Evolutionary conservation across 2,113 vertebrate genomes (phyloP).

Genomic region (Siniperca knerii): DNA sequence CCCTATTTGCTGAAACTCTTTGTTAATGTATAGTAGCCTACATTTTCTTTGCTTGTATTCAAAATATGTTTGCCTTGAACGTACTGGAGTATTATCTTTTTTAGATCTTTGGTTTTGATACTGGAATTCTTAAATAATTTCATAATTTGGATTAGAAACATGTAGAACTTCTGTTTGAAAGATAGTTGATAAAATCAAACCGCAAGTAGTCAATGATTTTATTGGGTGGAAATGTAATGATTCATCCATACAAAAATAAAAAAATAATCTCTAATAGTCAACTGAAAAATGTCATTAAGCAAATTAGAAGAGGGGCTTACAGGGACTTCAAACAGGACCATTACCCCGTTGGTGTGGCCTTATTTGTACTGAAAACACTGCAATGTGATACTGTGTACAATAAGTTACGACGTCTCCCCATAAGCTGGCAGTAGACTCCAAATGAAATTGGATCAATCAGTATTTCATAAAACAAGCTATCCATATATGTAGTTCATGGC

Average conservation of each 20-base stretch:
- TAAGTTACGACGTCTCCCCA: neutral
- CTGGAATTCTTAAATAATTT: neutral
- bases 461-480: slow-evolving; percentile 6
- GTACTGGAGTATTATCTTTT: neutral
- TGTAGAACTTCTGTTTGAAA: neutral
- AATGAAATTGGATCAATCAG: neutral
- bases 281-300: neutral
- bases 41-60: neutral
- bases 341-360: neutral
- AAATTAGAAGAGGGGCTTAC: neutral
- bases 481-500: neutral
- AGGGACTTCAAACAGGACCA: neutral
- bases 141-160: neutral
- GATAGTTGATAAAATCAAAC: neutral
- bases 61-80: neutral
- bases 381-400: neutral
- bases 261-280: neutral
- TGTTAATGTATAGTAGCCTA: slow-evolving; percentile 2
- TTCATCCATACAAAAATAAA: neutral
- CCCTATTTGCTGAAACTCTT: slow-evolving; percentile 7
- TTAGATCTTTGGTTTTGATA: neutral
- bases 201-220: neutral
- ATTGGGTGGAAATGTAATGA: neutral
- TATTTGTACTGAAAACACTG: neutral
- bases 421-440: neutral